Percentiles rank a stretch among this genome's conserved stretches.
These are phyloP conservation scores for Oligia strigilis DNA, from an alignment of 2,888 invertebrate genomes.

Conservation along the genomic window DNA sequence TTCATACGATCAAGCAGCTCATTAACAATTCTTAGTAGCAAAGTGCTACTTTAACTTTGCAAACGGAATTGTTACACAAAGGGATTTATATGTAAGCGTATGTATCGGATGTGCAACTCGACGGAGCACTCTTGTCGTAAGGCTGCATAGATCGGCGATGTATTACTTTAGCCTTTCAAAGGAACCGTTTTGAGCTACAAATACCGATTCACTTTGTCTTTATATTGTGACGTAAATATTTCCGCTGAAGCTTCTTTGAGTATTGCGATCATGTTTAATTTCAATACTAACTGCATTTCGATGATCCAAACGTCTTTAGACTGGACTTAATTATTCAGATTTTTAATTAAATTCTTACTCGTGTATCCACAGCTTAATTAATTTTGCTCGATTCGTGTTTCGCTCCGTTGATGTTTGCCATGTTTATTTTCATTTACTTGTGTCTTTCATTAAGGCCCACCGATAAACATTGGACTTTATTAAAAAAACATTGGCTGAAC, in stretches of 20 bases:
- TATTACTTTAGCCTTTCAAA: slow-evolving; percentile 35
- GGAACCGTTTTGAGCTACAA: slow-evolving; percentile 22
- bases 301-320: slow-evolving; percentile 17
- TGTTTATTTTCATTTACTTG: slow-evolving; percentile 45
- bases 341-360: slow-evolving; percentile 43
- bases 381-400: slow-evolving; percentile 31
- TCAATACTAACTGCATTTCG: slow-evolving; percentile 25
- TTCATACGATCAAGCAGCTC: too few relatives aligned
- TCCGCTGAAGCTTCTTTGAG: background rate
- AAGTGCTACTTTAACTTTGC: slow-evolving; percentile 10
- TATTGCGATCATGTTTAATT: slow-evolving; percentile 40
- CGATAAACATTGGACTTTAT: slow-evolving; percentile 34
- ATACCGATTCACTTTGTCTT: slow-evolving; percentile 19
- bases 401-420: slow-evolving; percentile 3
- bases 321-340: slow-evolving; percentile 12
- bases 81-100: slow-evolving; percentile 23
- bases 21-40: slow-evolving; percentile 7
- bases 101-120: slow-evolving; percentile 30
- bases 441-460: slow-evolving; percentile 19
- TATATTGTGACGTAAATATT: background rate
- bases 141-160: slow-evolving; percentile 17
- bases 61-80: slow-evolving; percentile 45
- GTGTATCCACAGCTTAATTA: slow-evolving; percentile 34
- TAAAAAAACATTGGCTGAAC: slow-evolving; percentile 32
- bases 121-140: slow-evolving; percentile 11